Evolutionary conservation across 2,797 vertebrate genomes (phyloP).

Genomic region (Calcarius lapponicus): DNA sequence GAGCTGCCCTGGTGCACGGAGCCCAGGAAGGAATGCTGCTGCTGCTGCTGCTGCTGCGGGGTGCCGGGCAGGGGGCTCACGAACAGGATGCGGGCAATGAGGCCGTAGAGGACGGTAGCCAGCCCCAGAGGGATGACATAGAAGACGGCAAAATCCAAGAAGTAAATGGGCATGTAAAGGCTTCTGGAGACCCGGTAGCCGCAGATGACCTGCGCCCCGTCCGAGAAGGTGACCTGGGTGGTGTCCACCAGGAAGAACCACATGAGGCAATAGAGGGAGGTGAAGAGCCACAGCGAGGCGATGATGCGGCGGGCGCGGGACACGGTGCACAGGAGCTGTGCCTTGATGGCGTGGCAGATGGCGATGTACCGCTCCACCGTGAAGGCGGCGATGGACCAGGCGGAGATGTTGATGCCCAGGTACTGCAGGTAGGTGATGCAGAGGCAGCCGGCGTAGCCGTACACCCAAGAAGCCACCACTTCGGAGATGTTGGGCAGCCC

Average conservation of each 20-base stretch:
- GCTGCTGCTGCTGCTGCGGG: constrained; percentile 64
- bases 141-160: constrained; percentile 88
- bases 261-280: constrained; percentile 86
- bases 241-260: constrained; percentile 93
- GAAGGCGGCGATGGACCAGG: constrained; percentile 89
- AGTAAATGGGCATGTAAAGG: constrained; percentile 90
- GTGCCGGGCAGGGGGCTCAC: constrained; percentile 77
- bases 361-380: constrained; percentile 89
- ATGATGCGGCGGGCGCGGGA: constrained; percentile 88
- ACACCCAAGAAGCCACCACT: constrained; percentile 85
- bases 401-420: constrained; percentile 87
- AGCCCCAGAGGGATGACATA: constrained; percentile 82
- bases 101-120: constrained; percentile 82
- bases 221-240: constrained; percentile 78
- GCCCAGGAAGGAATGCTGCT: constrained; percentile 52
- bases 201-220: constrained; percentile 83
- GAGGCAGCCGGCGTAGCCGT: constrained; percentile 85
- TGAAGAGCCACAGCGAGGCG: constrained; percentile 85
- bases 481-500: constrained; percentile 88
- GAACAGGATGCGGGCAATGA: constrained; percentile 86
- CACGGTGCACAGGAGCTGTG: constrained; percentile 86
- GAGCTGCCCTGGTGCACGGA: constrained; percentile 76
- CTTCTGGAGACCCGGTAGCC: constrained; percentile 86
- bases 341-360: constrained; percentile 88
- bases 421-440: constrained; percentile 92